Percentiles rank a stretch among this genome's conserved stretches.
These are phyloP conservation scores for Prinia subflava DNA, from an alignment of 2,113 vertebrate species.

Conservation along the genomic window DNA sequence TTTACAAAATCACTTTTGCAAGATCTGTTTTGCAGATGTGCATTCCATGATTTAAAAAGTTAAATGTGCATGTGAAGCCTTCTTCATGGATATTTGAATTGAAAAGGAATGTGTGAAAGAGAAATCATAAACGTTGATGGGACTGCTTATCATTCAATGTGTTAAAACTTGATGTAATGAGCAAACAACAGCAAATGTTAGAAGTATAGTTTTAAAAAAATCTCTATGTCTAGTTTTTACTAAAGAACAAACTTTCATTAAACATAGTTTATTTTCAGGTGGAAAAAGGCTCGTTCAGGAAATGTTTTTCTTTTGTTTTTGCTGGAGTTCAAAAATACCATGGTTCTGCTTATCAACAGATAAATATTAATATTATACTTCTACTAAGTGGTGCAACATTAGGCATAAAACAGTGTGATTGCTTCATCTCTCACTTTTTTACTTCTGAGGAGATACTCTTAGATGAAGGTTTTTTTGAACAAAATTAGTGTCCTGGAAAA, in stretches of 20 bases:
- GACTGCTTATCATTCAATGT: not conserved
- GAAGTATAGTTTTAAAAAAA: not conserved
- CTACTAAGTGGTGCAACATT: not conserved
- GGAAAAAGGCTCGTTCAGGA: not conserved
- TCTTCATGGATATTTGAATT: not conserved
- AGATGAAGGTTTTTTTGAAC: not conserved
- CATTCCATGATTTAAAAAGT: conserved; percentile 61
- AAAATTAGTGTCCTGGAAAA: not conserved
- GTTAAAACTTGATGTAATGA: not conserved
- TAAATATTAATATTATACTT: not conserved
- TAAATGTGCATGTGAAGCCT: not conserved
- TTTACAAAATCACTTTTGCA: conserved; percentile 78
- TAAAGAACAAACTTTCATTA: not conserved
- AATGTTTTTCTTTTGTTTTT: not conserved
- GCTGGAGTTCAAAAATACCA: not conserved
- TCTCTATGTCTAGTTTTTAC: not conserved
- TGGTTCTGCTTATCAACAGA: not conserved
- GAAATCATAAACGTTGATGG: not conserved
- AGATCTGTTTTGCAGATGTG: conserved; percentile 85
- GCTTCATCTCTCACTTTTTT: not conserved
- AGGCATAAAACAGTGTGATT: not conserved
- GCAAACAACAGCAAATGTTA: not conserved
- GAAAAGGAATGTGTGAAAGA: not conserved
- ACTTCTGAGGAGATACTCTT: not conserved
- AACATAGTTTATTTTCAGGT: not conserved